Base-by-base conservation (phyloP, 2,888 invertebrate species). In the Lymantria monacha region DNA sequence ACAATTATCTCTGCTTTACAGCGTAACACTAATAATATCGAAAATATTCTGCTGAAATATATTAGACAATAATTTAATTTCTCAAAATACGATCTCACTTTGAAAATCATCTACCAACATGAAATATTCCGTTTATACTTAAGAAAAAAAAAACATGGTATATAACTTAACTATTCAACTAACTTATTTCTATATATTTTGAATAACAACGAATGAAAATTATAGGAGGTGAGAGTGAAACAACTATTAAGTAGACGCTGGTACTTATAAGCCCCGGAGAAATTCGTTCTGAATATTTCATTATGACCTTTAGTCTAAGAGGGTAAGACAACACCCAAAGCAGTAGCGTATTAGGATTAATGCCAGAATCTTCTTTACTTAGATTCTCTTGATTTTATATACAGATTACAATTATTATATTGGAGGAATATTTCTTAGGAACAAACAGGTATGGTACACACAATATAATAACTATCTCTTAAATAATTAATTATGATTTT, bases 31-130 rank as follows among this genome's bases (percentile, higher is more conserved):
- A 87, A 76, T 82, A 64, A 83, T 83, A 87, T 87, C 82, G 85
- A 87, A 87, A 87, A 89, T 86, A 87, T 83, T 76, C 69, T 81
- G 83, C 76, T 81, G 81, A 82, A 86, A 82, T 82, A 83, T 74
- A 76, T 83, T 78, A 83, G 79, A 81, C 70, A 80, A 83, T 80
- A 81, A 81, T 82, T 70, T 42, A 60, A 76, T 72, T 46, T 83
- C 82, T 76, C 80, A 83, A 84, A 84, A 83, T 82, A 82, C 71
- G 66, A 72, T 76, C 67, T 79, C 75, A 76, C 67, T 76, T 76
- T 72, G 64, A 74, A 67, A 76, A 77, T 73, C 60, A 69, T 60
- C 76, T 79, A 78, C 69, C 61, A 74, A 76, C 72, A 69, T 69
- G 68, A 70, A 74, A 70, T 69, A 70, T 68, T 72, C 53, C 56